These are phyloP conservation scores for Tinea pellionella DNA, from an alignment of 2,888 invertebrate genomes.

Conservation along the genomic window DNA sequence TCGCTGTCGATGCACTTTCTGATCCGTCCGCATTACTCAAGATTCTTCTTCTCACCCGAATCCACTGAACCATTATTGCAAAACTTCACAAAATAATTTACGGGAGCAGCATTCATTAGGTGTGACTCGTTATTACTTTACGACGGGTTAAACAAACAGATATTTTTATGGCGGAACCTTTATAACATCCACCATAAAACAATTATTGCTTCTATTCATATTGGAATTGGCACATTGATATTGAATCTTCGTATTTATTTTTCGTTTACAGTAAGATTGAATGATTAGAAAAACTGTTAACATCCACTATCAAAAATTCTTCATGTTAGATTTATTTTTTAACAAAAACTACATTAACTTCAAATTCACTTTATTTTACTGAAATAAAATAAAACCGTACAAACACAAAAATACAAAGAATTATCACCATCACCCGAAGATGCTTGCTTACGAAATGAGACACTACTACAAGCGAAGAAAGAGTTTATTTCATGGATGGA, in stretches of 20 bases:
- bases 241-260: not conserved
- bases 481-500: conserved; percentile 6
- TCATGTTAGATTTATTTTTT: not conserved
- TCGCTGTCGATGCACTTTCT: conserved; percentile 10
- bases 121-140: conserved; percentile 38
- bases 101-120: not conserved
- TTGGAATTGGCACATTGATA: not conserved
- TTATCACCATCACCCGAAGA: not conserved
- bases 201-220: conserved; percentile 8
- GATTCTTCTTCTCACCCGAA: conserved; percentile 30
- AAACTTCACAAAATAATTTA: conserved; percentile 16
- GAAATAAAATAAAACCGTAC: not conserved
- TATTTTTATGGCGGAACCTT: conserved; percentile 63
- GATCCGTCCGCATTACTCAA: conserved; percentile 46
- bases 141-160: conserved; percentile 37
- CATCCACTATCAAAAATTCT: not conserved
- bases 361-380: not conserved
- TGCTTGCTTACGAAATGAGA: conserved; percentile 9
- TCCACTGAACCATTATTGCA: conserved; percentile 47
- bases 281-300: not conserved
- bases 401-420: not conserved
- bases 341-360: not conserved
- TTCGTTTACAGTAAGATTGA: not conserved
- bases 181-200: conserved; percentile 60
- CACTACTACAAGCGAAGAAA: conserved; percentile 8